Evolutionary conservation across 2,113 vertebrate species (phyloP), one percentile per base, ranked within the genome.

Genomic region (Murina feae): DNA sequence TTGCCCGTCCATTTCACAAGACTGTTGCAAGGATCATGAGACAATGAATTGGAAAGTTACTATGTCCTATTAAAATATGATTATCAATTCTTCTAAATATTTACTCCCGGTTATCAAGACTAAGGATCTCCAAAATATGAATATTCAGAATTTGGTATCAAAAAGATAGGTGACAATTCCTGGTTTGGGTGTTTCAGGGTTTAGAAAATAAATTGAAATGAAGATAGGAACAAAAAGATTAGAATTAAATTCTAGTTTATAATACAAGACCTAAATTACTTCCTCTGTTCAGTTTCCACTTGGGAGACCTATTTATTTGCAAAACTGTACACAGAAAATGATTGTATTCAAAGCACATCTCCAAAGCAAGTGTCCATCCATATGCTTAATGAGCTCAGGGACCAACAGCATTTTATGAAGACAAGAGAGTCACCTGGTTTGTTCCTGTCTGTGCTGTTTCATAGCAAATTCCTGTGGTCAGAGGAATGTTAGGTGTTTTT

Each of bases 191-290:
- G 3, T 85, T 47, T 86, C 16, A 28, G 23, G 5, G 4, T 28
- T 87, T 82, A 35, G n/a, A 30, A 90, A 78, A 94, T 74, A 60
- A 89, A 74, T 21, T 5, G 2, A 91, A 91, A 91, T 72, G 76
- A 35, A 94, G 13, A 1, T 81, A 91, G 83, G 17, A 69, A 93
- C 37, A 86, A 92, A 90, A 95, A 85, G 14, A 53, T 82, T 17
- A 89, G 30, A 76, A 91, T 63, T 35, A 53, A 96, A 76, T 51
- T 28, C 37, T 58, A 18, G 65, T 87, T 60, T 78, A 8, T 35
- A 23, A 86, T 92, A 49, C 25, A 69, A 96, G 12, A 37, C 23
- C 44, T 35, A 81, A 89, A 91, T 25, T 32, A 71, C 11, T 78
- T 80, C 35, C 76, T 91, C n/a, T 58, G 42, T 28, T 69, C 28